Conservation (phyloP, 2,888 invertebrate genomes). For the Cryptus armator region DNA sequence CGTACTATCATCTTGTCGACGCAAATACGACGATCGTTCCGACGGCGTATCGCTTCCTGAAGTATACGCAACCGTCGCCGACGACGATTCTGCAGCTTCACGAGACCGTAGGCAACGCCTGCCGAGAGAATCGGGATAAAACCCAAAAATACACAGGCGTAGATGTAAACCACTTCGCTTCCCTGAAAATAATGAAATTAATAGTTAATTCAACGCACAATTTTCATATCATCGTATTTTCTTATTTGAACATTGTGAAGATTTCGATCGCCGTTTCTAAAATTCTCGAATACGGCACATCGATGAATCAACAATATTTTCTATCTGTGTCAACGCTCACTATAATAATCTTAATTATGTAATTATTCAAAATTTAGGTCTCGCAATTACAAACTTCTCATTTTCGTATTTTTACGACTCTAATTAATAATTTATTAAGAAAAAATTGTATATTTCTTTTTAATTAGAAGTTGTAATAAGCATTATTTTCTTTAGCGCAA, state of each 20-base stretch:
- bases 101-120: slow-evolving; percentile 96
- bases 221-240: too few relatives aligned
- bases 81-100: slow-evolving; percentile 95
- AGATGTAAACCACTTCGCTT: slow-evolving; percentile 98
- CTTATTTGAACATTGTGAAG: background rate
- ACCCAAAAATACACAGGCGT: slow-evolving; percentile 95
- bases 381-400: background rate
- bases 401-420: background rate
- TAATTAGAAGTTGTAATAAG: background rate
- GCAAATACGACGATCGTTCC: slow-evolving; percentile 87
- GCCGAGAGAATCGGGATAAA: slow-evolving; percentile 97
- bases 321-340: too few relatives aligned
- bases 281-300: background rate
- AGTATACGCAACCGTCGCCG: slow-evolving; percentile 92
- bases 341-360: background rate
- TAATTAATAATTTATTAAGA: background rate
- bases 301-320: too few relatives aligned
- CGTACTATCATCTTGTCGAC: slow-evolving; percentile 97
- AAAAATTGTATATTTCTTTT: background rate
- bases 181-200: slow-evolving; percentile 88
- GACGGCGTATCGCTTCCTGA: slow-evolving; percentile 91
- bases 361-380: background rate
- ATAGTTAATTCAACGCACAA: background rate
- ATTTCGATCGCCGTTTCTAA: background rate
- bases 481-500: slow-evolving; percentile 1